Percentiles rank a stretch among this genome's conserved stretches.
Conservation (phyloP, 1,140 invertebrate species). For the Pogonomyrmex californicus region DNA sequence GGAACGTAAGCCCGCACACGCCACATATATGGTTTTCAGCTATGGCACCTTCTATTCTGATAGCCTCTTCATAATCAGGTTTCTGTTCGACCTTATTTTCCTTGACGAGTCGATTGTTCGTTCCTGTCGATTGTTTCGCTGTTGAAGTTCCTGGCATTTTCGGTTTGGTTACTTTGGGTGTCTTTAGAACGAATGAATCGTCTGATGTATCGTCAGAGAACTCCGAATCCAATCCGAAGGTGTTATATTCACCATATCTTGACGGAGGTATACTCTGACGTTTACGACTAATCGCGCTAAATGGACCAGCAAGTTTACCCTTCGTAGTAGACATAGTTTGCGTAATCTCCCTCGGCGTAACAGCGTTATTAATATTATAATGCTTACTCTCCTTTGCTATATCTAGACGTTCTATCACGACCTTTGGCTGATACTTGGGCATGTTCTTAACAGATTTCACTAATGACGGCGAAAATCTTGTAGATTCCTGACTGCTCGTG, state of each 20-base stretch:
- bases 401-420: constrained; percentile 78
- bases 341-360: background rate
- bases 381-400: constrained; percentile 67
- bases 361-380: constrained; percentile 74
- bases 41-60: background rate
- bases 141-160: background rate
- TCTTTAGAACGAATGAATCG: background rate
- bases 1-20: constrained; percentile 78
- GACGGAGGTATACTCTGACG: constrained; percentile 71
- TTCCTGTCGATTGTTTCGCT: background rate
- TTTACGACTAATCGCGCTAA: constrained; percentile 70
- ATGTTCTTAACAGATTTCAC: constrained; percentile 78
- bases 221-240: constrained; percentile 64
- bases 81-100: constrained; percentile 18
- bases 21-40: constrained; percentile 79
- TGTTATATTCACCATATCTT: constrained; percentile 77
- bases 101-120: background rate
- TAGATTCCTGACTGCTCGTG: background rate
- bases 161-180: background rate
- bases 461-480: constrained; percentile 75
- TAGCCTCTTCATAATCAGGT: background rate
- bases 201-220: constrained; percentile 39
- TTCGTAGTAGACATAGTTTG: background rate
- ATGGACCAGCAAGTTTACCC: constrained; percentile 32
- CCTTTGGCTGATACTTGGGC: constrained; percentile 82